These are phyloP conservation scores for Menidia beryllina DNA, from an alignment of 2,113 vertebrate genomes.

Conservation along the genomic window DNA sequence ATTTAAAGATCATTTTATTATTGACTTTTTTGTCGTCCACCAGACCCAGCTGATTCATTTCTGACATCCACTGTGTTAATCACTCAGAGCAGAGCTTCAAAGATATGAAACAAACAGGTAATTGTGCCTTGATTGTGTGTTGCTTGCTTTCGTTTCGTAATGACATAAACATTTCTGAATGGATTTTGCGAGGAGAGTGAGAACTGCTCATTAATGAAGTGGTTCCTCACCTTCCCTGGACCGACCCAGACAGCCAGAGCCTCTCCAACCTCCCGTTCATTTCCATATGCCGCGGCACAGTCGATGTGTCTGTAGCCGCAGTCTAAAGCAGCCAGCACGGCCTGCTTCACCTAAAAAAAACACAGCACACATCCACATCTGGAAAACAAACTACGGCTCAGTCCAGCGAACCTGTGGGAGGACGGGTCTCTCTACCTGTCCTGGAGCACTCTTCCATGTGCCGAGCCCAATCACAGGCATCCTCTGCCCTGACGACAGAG, in stretches of 20 bases:
- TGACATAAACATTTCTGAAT: too few relatives aligned
- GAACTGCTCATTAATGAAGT: background rate
- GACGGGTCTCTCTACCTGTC: slow-evolving; percentile 56
- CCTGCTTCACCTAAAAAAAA: slow-evolving; percentile 75
- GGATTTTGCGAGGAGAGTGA: background rate
- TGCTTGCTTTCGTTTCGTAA: background rate
- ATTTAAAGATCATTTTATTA: too few relatives aligned
- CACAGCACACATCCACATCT: background rate
- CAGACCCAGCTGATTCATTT: background rate
- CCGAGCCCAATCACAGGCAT: slow-evolving; percentile 81
- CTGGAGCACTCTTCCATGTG: slow-evolving; percentile 81
- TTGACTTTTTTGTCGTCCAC: background rate
- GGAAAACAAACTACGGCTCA: background rate
- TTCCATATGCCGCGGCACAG: slow-evolving; percentile 80
- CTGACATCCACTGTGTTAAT: background rate
- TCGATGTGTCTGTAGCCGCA: slow-evolving; percentile 83
- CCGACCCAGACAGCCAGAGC: slow-evolving; percentile 72
- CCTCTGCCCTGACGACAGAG: slow-evolving; percentile 70
- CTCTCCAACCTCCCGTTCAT: slow-evolving; percentile 81
- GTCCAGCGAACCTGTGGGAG: background rate
- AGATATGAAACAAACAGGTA: background rate
- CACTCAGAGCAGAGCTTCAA: background rate
- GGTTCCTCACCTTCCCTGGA: slow-evolving; percentile 73
- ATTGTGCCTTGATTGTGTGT: background rate
- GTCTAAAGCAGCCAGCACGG: slow-evolving; percentile 79